Evolutionary conservation across 2,888 invertebrate genomes (phyloP).

Genomic region (Eupithecia dodoneata): DNA sequence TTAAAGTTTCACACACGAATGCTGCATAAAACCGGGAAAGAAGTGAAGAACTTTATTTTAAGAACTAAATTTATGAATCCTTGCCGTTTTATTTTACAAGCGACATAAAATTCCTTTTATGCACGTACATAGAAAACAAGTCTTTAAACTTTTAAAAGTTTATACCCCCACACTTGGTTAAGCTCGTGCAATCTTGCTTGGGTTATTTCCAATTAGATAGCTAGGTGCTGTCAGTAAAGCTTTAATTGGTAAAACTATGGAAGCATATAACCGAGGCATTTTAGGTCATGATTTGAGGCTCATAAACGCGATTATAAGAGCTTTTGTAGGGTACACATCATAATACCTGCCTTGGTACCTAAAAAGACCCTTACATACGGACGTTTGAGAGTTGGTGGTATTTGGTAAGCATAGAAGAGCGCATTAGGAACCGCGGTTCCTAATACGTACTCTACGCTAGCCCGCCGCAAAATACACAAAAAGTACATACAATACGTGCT

Average conservation of each 20-base stretch:
- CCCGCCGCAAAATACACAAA: no score
- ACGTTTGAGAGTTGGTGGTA: background rate
- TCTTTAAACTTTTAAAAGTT: slow-evolving; percentile 1
- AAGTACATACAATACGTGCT: no score
- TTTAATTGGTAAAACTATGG: background rate
- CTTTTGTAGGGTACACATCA: background rate
- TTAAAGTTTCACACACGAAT: background rate
- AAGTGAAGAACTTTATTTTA: slow-evolving; percentile 4
- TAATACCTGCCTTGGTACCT: background rate
- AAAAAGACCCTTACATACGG: background rate
- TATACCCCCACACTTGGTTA: background rate
- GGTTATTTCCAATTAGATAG: background rate
- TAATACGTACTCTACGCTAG: no score
- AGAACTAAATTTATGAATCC: background rate
- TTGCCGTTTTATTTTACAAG: background rate
- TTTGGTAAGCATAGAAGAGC: background rate
- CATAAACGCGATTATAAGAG: background rate
- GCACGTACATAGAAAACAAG: background rate
- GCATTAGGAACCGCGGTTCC: background rate
- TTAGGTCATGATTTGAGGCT: background rate
- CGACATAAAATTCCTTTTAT: background rate
- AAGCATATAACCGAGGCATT: background rate
- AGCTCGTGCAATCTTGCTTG: background rate
- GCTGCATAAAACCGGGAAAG: background rate
- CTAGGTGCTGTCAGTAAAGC: background rate